A percentile compares a stretch with the other conserved stretches of the same genome.
These are phyloP conservation scores for Calliopsis andreniformis DNA, from an alignment of 1,140 invertebrate species.

Conservation along the genomic window DNA sequence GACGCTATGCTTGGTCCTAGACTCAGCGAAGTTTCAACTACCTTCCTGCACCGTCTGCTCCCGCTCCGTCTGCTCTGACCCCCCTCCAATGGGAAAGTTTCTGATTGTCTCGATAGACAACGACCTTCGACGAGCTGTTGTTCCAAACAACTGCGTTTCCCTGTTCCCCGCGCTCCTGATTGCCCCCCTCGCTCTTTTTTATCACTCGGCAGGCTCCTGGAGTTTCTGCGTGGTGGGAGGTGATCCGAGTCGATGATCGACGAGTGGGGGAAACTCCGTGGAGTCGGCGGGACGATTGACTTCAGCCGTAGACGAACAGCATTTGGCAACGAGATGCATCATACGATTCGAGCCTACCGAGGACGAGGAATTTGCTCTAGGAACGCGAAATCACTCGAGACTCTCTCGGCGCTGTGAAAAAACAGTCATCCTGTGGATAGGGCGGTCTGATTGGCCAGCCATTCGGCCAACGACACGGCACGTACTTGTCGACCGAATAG, in stretches of 20 bases:
- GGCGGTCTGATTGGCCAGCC: constrained; percentile 29
- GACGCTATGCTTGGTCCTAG: too few relatives aligned
- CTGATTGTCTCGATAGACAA: constrained; percentile 15
- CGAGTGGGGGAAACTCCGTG: background rate
- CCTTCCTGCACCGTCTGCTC: background rate
- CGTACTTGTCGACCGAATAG: constrained; percentile 49
- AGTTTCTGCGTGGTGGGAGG: background rate
- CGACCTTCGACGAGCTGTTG: constrained; percentile 37
- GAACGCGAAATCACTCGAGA: too few relatives aligned
- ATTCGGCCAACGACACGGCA: constrained; percentile 38
- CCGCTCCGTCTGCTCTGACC: too few relatives aligned
- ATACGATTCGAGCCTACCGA: background rate
- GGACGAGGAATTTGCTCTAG: too few relatives aligned
- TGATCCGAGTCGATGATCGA: background rate
- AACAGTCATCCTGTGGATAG: constrained; percentile 1
- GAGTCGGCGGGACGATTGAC: background rate
- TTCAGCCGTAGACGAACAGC: constrained; percentile 14
- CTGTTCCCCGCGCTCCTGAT: background rate
- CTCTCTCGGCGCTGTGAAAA: constrained; percentile 5
- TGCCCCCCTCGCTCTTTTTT: background rate
- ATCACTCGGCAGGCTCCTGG: background rate
- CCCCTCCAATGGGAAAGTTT: background rate
- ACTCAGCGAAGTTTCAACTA: background rate
- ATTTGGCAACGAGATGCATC: background rate
- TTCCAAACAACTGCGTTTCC: background rate